Evolutionary conservation across 2,113 vertebrate genomes (phyloP).

Genomic region (Aplodontia rufa): DNA sequence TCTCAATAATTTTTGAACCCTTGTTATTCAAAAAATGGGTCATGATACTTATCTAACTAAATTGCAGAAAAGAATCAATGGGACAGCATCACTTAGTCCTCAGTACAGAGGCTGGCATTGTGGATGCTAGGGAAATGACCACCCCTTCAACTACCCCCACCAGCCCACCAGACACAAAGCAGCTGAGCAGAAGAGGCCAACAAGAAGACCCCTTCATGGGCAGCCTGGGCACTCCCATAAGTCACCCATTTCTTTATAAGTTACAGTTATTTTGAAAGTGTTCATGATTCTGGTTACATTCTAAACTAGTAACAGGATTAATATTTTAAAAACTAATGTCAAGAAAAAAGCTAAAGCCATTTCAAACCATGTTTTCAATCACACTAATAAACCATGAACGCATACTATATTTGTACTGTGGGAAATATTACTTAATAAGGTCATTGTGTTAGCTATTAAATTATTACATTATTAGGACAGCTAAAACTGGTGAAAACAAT

Average conservation of each 20-base stretch:
- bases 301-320: background rate
- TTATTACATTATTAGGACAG: background rate
- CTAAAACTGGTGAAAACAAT: background rate
- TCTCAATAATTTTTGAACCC: background rate
- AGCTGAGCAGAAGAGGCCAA: background rate
- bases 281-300: constrained; percentile 33
- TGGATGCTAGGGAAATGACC: background rate
- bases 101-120: background rate
- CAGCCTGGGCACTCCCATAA: background rate
- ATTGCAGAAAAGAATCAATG: background rate
- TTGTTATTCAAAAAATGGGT: background rate
- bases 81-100: background rate
- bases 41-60: constrained; percentile 7
- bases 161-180: background rate
- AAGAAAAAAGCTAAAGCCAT: background rate
- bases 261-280: background rate
- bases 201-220: background rate
- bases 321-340: background rate
- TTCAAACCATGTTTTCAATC: constrained; percentile 16
- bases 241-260: background rate
- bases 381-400: constrained; percentile 11
- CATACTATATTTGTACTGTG: background rate
- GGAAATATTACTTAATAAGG: background rate
- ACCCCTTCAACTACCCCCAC: rapidly evolving
- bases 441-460: background rate